Evolutionary conservation across 1,140 invertebrate species (phyloP), one percentile per base, ranked within the genome.

Genomic region (Delia radicum): DNA sequence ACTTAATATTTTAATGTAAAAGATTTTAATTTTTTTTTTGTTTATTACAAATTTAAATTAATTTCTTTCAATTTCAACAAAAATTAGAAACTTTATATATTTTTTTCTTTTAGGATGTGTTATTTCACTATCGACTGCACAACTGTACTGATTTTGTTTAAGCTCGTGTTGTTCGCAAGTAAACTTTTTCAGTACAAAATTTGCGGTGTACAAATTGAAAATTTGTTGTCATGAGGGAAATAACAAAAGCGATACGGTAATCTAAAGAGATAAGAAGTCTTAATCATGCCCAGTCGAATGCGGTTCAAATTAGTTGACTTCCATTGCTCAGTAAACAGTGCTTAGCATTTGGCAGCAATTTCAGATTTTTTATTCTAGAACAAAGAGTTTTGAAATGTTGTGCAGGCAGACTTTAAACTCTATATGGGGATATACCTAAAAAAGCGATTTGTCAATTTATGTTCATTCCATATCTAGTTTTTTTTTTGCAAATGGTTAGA

Each of bases 51-150:
- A 37, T 74, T 8, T 46, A 31, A 29, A 24, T 33, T 75, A n/a
- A n/a, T 73, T 73, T 74, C n/a, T n/a, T n/a, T n/a, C n/a, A 71
- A 26, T 24, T 31, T 74, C 15, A 15, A n/a, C n/a, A n/a, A 18
- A 75, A 75, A 76, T 69, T n/a, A 27, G 21, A 28, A 77, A 28
- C 55, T 73, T 62, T 46, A 65, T 75, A 62, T 77, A 42, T 37
- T 71, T 29, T 15, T 67, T 67, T n/a, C 18, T 31, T 18, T n/a
- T 21, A 69, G 37, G 65, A 33, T 33, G 65, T 69, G 65, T 69
- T 69, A 69, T 69, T 69, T 31, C 65, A 69, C 65, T 69, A 37
- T 21, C 65, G 65, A 69, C 29, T 69, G 29, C 65, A 28, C 10
- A 33, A 69, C 65, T 69, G 65, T 33, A 69, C 65, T 69, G 65